A percentile compares a stretch with the other conserved stretches of the same genome.
These are phyloP conservation scores for Oryzaephilus surinamensis DNA, from an alignment of 1,140 invertebrate species.

Conservation along the genomic window DNA sequence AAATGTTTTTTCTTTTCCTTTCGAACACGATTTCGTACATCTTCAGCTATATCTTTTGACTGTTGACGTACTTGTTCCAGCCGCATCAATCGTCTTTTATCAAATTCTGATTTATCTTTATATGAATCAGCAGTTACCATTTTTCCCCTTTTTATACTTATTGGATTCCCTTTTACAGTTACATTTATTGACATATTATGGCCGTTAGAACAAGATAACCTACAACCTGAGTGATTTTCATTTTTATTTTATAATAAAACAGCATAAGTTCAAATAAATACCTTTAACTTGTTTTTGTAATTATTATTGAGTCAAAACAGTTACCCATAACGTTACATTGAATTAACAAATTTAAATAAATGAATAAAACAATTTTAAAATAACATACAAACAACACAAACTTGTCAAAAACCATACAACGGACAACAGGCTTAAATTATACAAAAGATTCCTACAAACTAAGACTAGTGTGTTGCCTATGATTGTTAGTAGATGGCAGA, in stretches of 20 bases:
- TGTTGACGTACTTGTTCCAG: slow-evolving; percentile 45
- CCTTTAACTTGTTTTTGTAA: no score
- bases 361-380: neutral
- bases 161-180: slow-evolving; percentile 40
- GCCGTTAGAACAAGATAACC: slow-evolving; percentile 7
- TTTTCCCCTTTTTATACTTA: slow-evolving; percentile 37
- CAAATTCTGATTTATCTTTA: slow-evolving; percentile 40
- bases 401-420: no score
- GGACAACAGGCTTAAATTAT: no score
- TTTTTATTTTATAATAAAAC: no score
- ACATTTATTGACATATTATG: slow-evolving; percentile 44
- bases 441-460: no score
- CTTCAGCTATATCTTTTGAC: slow-evolving; percentile 41
- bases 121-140: slow-evolving; percentile 39
- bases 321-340: no score
- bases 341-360: neutral
- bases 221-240: no score
- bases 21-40: slow-evolving; percentile 38
- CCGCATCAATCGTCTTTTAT: slow-evolving; percentile 42
- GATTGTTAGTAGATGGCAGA: no score
- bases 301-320: neutral
- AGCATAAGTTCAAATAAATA: no score
- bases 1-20: slow-evolving; percentile 36
- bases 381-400: neutral
- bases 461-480: no score